phyloP scores from a whole-genome alignment of 2,888 invertebrate species.

The Nymphalis polychloros region DNA sequence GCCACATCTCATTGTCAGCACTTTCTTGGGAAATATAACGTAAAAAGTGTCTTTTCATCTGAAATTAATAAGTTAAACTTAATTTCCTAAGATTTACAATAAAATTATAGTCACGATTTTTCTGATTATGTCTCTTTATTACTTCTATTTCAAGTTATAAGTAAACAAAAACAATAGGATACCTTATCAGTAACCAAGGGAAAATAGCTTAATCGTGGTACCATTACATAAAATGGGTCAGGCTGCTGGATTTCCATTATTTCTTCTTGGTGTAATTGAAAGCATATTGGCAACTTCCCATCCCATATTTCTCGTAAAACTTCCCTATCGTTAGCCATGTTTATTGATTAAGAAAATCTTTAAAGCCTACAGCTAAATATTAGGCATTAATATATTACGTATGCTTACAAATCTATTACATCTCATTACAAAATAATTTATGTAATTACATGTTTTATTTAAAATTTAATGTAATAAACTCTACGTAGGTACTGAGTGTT shows the following conservation, averaged over 20 bases:
- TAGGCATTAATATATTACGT: not conserved
- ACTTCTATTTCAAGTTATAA: not conserved
- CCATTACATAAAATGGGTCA: constrained; percentile 96
- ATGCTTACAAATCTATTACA: not conserved
- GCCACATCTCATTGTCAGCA: constrained; percentile 95
- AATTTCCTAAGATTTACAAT: not conserved
- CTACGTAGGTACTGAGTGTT: no score
- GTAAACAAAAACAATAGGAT: constrained; percentile 30
- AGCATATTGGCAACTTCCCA: constrained; percentile 96
- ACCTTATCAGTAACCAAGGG: constrained; percentile 97
- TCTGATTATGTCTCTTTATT: no score
- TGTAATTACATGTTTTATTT: no score
- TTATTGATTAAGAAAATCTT: constrained; percentile 13
- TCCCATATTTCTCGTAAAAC: constrained; percentile 97
- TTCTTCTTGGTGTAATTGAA: constrained; percentile 93
- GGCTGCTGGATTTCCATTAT: constrained; percentile 93
- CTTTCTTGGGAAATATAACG: constrained; percentile 90
- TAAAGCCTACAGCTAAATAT: not conserved
- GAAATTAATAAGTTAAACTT: constrained; percentile 42
- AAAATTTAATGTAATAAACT: no score
- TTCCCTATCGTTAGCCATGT: constrained; percentile 97
- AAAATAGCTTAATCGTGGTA: constrained; percentile 95
- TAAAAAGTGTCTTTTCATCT: constrained; percentile 94
- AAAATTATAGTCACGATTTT: no score
- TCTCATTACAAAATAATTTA: not conserved